Evolutionary conservation across 2,797 vertebrate species (phyloP), one percentile per base, ranked within the genome.

Genomic region (Heteromormyrus szaboi): DNA sequence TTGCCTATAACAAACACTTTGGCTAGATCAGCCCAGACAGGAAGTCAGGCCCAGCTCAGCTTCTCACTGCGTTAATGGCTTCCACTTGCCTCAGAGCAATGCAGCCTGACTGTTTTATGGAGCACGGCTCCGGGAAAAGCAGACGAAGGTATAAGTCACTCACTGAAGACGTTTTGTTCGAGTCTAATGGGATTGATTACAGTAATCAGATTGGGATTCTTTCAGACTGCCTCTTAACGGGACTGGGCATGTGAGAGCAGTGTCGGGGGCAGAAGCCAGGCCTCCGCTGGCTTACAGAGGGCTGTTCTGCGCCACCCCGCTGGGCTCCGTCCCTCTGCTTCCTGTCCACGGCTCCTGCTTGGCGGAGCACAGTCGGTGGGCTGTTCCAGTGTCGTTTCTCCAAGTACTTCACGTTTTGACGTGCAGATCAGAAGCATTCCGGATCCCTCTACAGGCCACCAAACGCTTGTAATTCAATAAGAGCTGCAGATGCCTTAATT

Each of bases 181-280:
- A 22, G 62, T n/a, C 11, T 86, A 89, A 89, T 85, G 85, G 88
- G 84, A 86, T 76, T 76, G 53, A 85, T 51, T 86, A 53, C 53
- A 50, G 88, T 65, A 85, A 88, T 84, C 53, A 88, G 88, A 85
- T 88, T 88, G 51, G 7, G 7, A 53, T 53, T 89, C 59, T 54
- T 76, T 53, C 22, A 53, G n/a, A 76, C 37, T 22, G 84, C 88
- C 46, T 86, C 46, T 62, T 53, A 51, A 53, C 88, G 14, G 56
- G 29, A 53, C 89, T 53, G 68, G 85, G 53, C 37, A 46, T 87
- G 85, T 59, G 89, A 79, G 85, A 81, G 53, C 50, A 50, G 44
- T 14, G 2, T 59, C 68, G 9, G 9, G 88, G 25, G 6, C 12
- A 48, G 86, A 83, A 62, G 85, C n/a, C 56, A 89, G 87, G 50